Percentiles rank a stretch among this genome's conserved stretches.
phyloP scores from a whole-genome alignment of 1,140 invertebrate species.

The Acromyrmex heyeri region DNA sequence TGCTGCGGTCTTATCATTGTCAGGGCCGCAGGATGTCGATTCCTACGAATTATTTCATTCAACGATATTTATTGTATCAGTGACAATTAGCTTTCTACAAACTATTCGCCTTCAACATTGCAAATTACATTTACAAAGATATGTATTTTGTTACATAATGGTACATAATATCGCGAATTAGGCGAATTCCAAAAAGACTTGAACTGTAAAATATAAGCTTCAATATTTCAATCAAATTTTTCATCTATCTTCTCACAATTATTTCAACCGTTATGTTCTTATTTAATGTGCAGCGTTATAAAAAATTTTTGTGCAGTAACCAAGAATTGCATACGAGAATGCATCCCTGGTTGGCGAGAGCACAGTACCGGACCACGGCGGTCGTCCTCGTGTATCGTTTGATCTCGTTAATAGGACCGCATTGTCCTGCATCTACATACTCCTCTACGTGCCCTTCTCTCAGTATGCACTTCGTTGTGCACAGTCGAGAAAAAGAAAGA shows the following conservation, averaged over 20 bases:
- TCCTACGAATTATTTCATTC: constrained; percentile 41
- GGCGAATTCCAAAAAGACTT: background rate
- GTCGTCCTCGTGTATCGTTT: constrained; percentile 82
- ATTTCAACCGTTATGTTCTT: background rate
- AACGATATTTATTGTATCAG: background rate
- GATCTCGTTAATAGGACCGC: constrained; percentile 84
- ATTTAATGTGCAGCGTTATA: background rate
- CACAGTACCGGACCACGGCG: constrained; percentile 77
- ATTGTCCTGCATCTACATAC: constrained; percentile 82
- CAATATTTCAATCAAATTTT: background rate
- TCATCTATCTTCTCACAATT: background rate
- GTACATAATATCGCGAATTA: background rate
- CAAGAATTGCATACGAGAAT: constrained; percentile 56
- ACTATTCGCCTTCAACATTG: background rate
- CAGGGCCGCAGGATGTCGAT: constrained; percentile 74
- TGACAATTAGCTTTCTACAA: constrained; percentile 20
- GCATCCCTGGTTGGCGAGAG: constrained; percentile 77
- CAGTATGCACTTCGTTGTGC: constrained; percentile 69
- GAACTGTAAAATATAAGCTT: background rate
- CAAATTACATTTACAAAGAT: constrained; percentile 4
- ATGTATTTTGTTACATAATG: background rate
- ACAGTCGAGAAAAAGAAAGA: constrained; percentile 56
- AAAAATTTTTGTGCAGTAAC: background rate
- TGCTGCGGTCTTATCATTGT: constrained; percentile 77
- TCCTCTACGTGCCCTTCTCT: constrained; percentile 73